Evolutionary conservation across 2,113 vertebrate genomes (phyloP).

Genomic region (Cyanoramphus novaezelandiae): DNA sequence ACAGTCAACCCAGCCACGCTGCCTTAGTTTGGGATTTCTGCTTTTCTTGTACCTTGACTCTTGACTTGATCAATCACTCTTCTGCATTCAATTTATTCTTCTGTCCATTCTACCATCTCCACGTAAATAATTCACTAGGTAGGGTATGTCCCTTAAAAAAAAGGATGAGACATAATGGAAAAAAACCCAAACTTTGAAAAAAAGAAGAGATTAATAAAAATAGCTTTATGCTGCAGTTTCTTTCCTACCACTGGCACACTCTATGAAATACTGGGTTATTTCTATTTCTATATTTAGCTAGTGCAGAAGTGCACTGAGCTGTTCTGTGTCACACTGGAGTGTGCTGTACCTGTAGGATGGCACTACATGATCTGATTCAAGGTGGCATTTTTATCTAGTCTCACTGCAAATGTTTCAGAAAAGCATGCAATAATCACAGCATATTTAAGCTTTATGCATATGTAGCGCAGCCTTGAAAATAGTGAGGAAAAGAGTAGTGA

Average conservation of each 20-base stretch:
- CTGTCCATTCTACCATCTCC: neutral
- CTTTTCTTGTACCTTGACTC: neutral
- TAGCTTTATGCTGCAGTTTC: neutral
- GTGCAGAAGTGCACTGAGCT: neutral
- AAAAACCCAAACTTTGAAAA: neutral
- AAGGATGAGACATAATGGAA: neutral
- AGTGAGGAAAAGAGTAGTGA: neutral
- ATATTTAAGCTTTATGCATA: neutral
- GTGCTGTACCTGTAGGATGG: neutral
- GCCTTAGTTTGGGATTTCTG: neutral
- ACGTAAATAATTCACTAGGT: neutral
- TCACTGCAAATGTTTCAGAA: neutral
- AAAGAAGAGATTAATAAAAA: neutral
- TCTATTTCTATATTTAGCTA: neutral
- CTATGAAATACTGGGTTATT: neutral
- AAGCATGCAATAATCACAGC: neutral
- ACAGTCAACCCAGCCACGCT: neutral
- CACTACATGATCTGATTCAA: neutral
- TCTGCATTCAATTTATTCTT: neutral
- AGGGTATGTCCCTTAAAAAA: neutral
- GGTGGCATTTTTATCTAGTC: neutral
- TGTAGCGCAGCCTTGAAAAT: neutral
- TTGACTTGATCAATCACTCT: neutral
- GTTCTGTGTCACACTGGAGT: neutral
- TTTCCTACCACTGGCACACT: neutral